A percentile compares a stretch with the other conserved stretches of the same genome.
phyloP scores from a whole-genome alignment of 2,888 invertebrate genomes.

The Mimumesa dahlbomi region DNA sequence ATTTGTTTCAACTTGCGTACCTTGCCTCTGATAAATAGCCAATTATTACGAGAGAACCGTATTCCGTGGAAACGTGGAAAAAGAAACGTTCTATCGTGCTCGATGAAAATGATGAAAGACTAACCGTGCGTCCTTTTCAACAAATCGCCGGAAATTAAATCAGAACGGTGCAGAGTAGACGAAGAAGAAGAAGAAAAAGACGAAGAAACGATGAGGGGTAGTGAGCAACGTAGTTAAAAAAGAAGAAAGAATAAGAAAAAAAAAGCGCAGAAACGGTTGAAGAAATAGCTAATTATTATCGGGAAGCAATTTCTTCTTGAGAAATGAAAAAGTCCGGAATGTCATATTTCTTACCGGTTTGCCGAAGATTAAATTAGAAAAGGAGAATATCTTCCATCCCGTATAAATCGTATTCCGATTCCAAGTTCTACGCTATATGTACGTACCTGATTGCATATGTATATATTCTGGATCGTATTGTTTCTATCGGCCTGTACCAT shows the following conservation, averaged over 20 bases:
- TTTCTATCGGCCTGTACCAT: slow-evolving; percentile 19
- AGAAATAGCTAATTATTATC: slow-evolving; percentile 1
- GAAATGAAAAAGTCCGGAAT: slow-evolving; percentile 37
- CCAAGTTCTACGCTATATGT: slow-evolving; percentile 10
- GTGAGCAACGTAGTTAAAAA: neutral
- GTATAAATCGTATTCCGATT: slow-evolving; percentile 38
- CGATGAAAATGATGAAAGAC: too few species aligned
- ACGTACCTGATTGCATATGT: slow-evolving; percentile 51
- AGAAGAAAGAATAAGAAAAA: neutral
- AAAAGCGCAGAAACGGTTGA: too few species aligned
- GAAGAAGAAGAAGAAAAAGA: neutral
- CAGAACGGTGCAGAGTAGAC: neutral
- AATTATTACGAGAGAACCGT: slow-evolving; percentile 24
- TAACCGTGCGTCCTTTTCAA: too few species aligned
- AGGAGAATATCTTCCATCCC: slow-evolving; percentile 26
- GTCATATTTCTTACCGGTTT: slow-evolving; percentile 10
- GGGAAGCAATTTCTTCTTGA: slow-evolving; percentile 18
- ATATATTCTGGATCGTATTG: slow-evolving; percentile 34
- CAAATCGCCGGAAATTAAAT: neutral
- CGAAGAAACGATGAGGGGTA: too few species aligned
- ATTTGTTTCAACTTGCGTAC: slow-evolving; percentile 18
- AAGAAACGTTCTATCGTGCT: neutral
- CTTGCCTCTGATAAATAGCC: slow-evolving; percentile 50
- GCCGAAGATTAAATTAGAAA: slow-evolving; percentile 45
- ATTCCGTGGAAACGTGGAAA: neutral